Evolutionary conservation across 2,113 vertebrate species (phyloP).

Genomic region (Anhinga anhinga): DNA sequence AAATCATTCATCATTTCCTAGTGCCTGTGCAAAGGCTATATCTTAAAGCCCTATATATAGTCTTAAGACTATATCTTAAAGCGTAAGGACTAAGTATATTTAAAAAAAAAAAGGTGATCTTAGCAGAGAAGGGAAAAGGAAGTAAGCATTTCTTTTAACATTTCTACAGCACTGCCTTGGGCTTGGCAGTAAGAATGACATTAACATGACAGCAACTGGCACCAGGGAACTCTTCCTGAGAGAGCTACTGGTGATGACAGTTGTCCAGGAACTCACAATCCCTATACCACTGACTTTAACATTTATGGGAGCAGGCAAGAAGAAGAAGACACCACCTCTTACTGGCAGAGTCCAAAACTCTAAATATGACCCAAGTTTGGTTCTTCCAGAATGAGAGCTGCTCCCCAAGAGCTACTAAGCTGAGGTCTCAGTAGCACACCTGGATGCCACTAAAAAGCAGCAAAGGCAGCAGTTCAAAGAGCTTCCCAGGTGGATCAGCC

Average conservation of each 20-base stretch:
- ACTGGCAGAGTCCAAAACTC: neutral
- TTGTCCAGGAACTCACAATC: neutral
- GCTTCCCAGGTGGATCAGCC: neutral
- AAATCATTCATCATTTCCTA: neutral
- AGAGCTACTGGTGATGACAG: neutral
- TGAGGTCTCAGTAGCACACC: neutral
- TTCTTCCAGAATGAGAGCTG: neutral
- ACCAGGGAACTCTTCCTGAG: neutral
- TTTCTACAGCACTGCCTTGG: neutral
- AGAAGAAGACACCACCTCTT: neutral
- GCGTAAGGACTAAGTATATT: neutral
- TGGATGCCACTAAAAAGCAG: neutral
- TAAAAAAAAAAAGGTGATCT: neutral
- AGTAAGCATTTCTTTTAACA: neutral
- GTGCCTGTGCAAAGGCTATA: neutral
- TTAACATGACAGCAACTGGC: neutral
- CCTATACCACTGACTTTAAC: neutral
- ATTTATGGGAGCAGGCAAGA: neutral
- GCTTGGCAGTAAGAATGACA: neutral
- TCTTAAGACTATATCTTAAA: too few relatives aligned
- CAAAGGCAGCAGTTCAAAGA: neutral
- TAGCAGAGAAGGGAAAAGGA: neutral
- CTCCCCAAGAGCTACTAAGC: neutral
- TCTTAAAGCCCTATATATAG: too few relatives aligned
- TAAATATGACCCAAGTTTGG: neutral